Conservation (phyloP, 2,113 vertebrate genomes). For the Microtus pennsylvanicus region DNA sequence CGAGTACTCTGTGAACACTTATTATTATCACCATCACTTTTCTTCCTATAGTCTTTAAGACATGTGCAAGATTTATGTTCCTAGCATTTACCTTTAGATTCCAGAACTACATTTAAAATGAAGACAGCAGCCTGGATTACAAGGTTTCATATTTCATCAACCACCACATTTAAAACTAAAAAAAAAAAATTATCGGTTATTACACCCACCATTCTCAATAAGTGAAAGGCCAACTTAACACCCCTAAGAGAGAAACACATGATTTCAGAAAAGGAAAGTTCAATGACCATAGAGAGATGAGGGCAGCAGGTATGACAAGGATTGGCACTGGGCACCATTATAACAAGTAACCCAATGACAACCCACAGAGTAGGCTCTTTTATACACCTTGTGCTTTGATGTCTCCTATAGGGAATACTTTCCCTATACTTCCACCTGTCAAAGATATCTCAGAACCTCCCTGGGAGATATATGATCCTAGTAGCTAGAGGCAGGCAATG, state of each 20-base stretch:
- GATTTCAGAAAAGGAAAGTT: neutral
- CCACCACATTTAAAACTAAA: slow-evolving; percentile 23
- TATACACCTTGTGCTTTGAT: neutral
- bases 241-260: neutral
- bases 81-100: neutral
- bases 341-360: neutral
- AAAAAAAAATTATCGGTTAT: neutral
- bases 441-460: neutral
- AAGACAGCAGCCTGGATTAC: neutral
- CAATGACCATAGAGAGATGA: neutral
- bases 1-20: neutral
- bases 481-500: neutral
- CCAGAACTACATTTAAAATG: slow-evolving; percentile 3
- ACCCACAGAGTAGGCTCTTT: neutral
- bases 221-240: neutral
- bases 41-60: slow-evolving; percentile 24
- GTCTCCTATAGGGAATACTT: neutral
- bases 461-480: neutral
- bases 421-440: neutral
- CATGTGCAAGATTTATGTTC: neutral
- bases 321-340: neutral
- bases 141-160: slow-evolving; percentile 19
- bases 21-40: neutral
- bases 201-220: neutral
- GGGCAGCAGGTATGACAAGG: neutral